These are phyloP conservation scores for Gobionotothen gibberifrons DNA, from an alignment of 2,797 vertebrate genomes.

Conservation along the genomic window DNA sequence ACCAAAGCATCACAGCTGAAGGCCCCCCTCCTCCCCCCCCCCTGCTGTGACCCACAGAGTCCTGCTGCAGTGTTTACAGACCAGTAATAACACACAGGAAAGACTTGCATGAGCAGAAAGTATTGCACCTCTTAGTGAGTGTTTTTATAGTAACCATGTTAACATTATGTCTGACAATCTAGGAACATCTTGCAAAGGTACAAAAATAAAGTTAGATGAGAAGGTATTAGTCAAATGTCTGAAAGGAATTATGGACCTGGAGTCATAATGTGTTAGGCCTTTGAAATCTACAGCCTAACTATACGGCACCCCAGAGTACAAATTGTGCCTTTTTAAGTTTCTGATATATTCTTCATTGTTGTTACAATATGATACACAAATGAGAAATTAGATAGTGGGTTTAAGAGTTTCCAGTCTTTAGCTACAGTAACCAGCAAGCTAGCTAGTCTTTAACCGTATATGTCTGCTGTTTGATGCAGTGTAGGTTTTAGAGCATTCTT, in stretches of 20 bases:
- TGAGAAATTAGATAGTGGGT: too few relatives aligned
- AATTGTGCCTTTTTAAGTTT: not conserved
- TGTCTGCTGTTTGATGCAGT: not conserved
- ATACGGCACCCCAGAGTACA: not conserved
- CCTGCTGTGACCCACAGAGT: constrained; percentile 67
- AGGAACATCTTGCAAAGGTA: not conserved
- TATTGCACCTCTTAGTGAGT: not conserved
- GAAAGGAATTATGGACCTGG: not conserved
- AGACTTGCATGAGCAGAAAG: constrained; percentile 31
- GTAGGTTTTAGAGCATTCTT: not conserved
- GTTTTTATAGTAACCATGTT: not conserved
- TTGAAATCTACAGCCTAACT: not conserved
- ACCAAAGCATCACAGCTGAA: constrained; percentile 74
- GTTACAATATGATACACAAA: too few relatives aligned
- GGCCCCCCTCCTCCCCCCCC: constrained; percentile 6
- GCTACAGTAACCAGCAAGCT: too few relatives aligned
- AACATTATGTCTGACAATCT: not conserved
- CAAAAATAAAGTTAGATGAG: not conserved
- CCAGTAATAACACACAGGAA: constrained; percentile 66
- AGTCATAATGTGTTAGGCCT: constrained; percentile 1
- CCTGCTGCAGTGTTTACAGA: constrained; percentile 67
- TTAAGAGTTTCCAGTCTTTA: too few relatives aligned
- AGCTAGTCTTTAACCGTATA: not conserved
- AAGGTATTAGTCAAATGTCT: not conserved
- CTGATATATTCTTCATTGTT: too few relatives aligned